phyloP scores from a whole-genome alignment of 1,140 invertebrate species.

The Euwallacea fornicatus region DNA sequence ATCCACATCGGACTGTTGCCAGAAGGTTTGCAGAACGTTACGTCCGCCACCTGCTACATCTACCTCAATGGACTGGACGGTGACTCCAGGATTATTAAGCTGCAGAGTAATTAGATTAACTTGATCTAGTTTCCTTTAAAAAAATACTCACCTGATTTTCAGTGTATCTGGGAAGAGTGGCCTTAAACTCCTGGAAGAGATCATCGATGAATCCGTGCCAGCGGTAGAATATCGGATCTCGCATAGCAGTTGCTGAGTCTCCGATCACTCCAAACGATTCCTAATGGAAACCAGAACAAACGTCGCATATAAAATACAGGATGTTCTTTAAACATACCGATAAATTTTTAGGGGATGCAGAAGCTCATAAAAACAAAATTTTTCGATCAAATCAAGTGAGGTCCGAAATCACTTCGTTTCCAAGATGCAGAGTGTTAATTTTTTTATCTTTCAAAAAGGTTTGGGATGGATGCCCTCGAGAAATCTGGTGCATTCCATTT shows the following conservation, averaged over 20 bases:
- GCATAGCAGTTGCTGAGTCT: conserved; percentile 69
- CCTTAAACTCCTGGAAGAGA: conserved; percentile 75
- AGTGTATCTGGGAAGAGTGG: conserved; percentile 65
- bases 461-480: no score
- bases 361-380: no score
- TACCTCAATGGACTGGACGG: conserved; percentile 59
- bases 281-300: background rate
- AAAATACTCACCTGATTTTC: conserved; percentile 44
- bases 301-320: no score
- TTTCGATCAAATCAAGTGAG: no score
- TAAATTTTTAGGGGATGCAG: background rate
- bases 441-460: no score
- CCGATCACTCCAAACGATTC: conserved; percentile 68
- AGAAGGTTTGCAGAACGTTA: conserved; percentile 68
- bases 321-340: no score
- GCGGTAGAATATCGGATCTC: conserved; percentile 84
- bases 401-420: no score
- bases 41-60: conserved; percentile 54
- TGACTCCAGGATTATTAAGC: conserved; percentile 67
- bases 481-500: no score
- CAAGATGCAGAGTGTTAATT: no score
- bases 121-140: background rate
- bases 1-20: conserved; percentile 75
- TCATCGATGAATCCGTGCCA: conserved; percentile 82
- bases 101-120: conserved; percentile 42